Evolutionary conservation across 2,888 invertebrate genomes (phyloP), one percentile per base, ranked within the genome.

Genomic region (Eupithecia subumbrata): DNA sequence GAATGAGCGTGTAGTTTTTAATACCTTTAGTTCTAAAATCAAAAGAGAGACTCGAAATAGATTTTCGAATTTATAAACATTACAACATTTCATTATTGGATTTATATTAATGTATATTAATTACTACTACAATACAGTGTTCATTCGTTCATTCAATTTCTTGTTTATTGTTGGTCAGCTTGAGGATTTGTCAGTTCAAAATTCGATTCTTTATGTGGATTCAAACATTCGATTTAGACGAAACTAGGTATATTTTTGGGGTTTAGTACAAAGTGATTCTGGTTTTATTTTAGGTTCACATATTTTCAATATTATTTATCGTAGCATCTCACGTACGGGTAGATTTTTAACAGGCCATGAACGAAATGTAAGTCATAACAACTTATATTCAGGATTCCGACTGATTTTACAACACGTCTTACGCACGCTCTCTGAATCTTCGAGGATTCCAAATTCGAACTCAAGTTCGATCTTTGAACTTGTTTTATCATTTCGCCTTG

Each of bases 301-400:
- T 9, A 8, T 52, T 52, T n/a, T 52, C n/a, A 48, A 48, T n/a
- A n/a, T 52, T 11, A 52, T 52, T n/a, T 48, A 40, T 48, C 48
- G 52, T 52, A 1, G n/a, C 52, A n/a, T 52, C n/a, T 52, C n/a
- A n/a, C 9, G n/a, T n/a, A 52, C 52, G n/a, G 9, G n/a, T n/a
- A 52, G 11, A 52, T 67, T 12, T 67, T 22, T 66, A 37, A 12
- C 7, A 18, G 12, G n/a, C n/a, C 75, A 76, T 73, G 56, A 64
- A 68, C 56, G 30, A 52, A 56, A 56, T 71, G 30, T 73, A 73
- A 76, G 71, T 76, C 71, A 76, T 48, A 64, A 2, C 56, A 69
- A 71, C 48, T 70, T 71, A 70, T 67, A 71, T 73, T 71, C 73
- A 60, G 63, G 67, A 69, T 71, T 64, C 73, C 48, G 68, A 30